Conservation (phyloP, 2,888 invertebrate genomes). For the Meliscaeva auricollis region DNA sequence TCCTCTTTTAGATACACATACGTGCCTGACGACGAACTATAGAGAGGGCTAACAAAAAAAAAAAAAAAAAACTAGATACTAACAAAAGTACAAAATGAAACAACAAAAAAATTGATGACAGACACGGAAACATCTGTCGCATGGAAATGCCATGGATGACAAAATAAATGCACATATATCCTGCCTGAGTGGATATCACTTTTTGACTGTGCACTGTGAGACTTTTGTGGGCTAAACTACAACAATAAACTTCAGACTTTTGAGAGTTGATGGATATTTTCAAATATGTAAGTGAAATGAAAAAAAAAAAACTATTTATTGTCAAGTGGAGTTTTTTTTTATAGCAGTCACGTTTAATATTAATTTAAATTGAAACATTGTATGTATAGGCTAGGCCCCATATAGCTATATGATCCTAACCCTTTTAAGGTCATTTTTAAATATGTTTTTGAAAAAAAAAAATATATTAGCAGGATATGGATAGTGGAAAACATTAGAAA, state of each 20-base stretch:
- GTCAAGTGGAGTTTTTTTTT: neutral
- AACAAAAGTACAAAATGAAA: neutral
- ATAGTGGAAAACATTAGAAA: too few species aligned
- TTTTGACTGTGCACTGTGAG: constrained; percentile 47
- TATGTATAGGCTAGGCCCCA: too few species aligned
- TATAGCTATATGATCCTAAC: too few species aligned
- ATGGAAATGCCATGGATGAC: constrained; percentile 42
- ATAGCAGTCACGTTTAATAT: neutral
- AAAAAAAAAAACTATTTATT: neutral
- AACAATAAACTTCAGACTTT: constrained; percentile 20
- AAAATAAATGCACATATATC: constrained; percentile 62
- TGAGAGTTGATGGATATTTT: neutral
- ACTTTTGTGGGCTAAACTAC: constrained; percentile 49
- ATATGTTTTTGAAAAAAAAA: too few species aligned
- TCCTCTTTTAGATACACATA: neutral
- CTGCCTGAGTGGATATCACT: constrained; percentile 52
- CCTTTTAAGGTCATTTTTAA: too few species aligned
- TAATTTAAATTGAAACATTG: too few species aligned
- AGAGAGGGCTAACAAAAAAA: neutral
- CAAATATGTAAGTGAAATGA: neutral
- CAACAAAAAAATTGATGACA: constrained; percentile 46
- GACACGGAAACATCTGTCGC: constrained; percentile 61
- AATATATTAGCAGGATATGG: too few species aligned
- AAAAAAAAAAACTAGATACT: neutral
- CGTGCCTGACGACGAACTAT: neutral